phyloP scores from a whole-genome alignment of 2,888 invertebrate species.

The Agelastica alni region DNA sequence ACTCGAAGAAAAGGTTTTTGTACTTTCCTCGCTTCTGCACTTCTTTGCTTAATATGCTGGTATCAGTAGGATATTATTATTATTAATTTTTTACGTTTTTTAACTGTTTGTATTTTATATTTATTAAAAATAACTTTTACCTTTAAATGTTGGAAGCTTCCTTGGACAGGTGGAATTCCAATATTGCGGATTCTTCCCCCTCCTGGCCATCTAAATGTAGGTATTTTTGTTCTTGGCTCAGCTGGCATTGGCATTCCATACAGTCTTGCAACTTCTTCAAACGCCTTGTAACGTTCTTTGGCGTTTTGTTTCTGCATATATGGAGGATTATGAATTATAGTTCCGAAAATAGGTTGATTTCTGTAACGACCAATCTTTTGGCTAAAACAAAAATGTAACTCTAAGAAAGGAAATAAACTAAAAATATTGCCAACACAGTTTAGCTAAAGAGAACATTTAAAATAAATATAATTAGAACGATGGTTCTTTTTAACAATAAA shows the following conservation, averaged over 20 bases:
- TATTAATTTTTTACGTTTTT: no score
- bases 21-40: no score
- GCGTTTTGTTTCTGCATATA: conserved; percentile 50
- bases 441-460: no score
- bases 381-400: conserved; percentile 46
- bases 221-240: conserved; percentile 47
- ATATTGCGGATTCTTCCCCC: conserved; percentile 56
- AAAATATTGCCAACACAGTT: no score
- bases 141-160: conserved; percentile 74
- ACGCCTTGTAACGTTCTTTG: conserved; percentile 57
- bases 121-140: no score
- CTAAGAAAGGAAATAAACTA: no score
- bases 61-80: no score
- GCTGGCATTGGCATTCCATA: conserved; percentile 58
- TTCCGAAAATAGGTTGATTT: conserved; percentile 68
- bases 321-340: conserved; percentile 72
- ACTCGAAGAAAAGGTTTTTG: no score
- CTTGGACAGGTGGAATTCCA: conserved; percentile 60
- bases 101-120: no score
- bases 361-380: conserved; percentile 55
- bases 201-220: conserved; percentile 54
- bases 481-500: no score
- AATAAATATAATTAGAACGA: no score
- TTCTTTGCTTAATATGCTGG: no score
- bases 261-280: conserved; percentile 60